Conservation (phyloP, 2,888 invertebrate species). For the Actias luna region DNA sequence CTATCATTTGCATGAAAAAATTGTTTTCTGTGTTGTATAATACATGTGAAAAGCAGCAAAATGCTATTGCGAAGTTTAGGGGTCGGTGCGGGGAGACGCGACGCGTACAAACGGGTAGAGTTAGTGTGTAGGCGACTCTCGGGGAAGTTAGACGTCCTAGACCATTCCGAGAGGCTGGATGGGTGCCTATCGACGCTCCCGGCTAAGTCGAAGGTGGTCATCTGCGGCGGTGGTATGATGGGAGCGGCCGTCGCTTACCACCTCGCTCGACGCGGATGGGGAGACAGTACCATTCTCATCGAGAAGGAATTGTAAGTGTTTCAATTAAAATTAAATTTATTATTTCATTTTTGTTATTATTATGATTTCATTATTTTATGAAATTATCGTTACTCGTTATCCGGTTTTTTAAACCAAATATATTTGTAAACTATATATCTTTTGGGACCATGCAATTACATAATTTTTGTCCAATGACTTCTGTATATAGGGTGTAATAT, state of each 20-base stretch:
- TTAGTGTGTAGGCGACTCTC: conserved; percentile 33
- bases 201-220: conserved; percentile 86
- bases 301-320: conserved; percentile 89
- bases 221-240: conserved; percentile 96
- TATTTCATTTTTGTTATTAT: background rate
- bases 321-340: background rate
- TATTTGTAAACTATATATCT: background rate
- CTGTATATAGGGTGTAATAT: background rate
- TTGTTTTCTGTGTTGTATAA: conserved; percentile 17
- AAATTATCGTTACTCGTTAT: background rate
- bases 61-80: conserved; percentile 14
- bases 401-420: too few species aligned
- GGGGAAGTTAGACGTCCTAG: conserved; percentile 50
- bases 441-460: background rate
- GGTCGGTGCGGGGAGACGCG: conserved; percentile 6
- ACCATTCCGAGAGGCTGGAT: conserved; percentile 57
- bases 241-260: conserved; percentile 96
- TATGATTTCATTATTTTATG: background rate
- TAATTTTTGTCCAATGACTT: background rate
- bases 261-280: conserved; percentile 91
- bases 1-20: background rate
- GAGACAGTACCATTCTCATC: conserved; percentile 89
- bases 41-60: conserved; percentile 2
- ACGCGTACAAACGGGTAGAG: conserved; percentile 8
- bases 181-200: conserved; percentile 60